A percentile compares a stretch with the other conserved stretches of the same genome.
Conservation (phyloP, 1,140 invertebrate species). For the Pogonognathellus flavescens region DNA sequence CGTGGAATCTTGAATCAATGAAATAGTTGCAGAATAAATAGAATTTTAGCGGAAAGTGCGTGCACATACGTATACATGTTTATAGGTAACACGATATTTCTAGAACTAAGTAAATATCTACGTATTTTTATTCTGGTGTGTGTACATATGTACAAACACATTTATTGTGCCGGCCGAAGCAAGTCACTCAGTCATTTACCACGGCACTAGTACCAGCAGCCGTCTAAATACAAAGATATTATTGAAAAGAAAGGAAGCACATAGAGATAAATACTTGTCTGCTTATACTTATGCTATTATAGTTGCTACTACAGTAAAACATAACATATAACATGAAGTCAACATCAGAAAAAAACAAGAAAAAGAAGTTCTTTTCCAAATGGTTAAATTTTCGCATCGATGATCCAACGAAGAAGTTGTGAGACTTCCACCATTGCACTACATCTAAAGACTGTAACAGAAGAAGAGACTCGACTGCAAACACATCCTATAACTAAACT, state of each 20-base stretch:
- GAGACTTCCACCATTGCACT: constrained; percentile 44
- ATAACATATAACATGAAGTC: constrained; percentile 13
- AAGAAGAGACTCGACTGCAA: neutral
- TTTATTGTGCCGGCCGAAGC: neutral
- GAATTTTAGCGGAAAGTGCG: constrained; percentile 34
- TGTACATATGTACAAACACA: neutral
- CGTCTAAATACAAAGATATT: neutral
- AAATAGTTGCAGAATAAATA: constrained; percentile 9
- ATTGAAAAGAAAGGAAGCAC: constrained; percentile 34
- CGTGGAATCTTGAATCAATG: constrained; percentile 15
- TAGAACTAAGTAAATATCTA: neutral
- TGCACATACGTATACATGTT: neutral
- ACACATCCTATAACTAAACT: neutral
- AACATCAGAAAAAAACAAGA: constrained; percentile 51
- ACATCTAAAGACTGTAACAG: neutral
- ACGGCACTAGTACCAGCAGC: no score
- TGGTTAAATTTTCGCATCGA: constrained; percentile 61
- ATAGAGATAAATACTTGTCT: constrained; percentile 39
- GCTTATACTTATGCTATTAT: neutral
- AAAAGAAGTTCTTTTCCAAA: constrained; percentile 52
- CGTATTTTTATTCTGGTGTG: neutral
- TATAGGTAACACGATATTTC: neutral
- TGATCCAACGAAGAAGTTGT: constrained; percentile 55
- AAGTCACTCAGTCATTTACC: neutral
- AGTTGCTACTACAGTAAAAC: neutral